phyloP scores from a whole-genome alignment of 2,888 invertebrate genomes.

The Eilema caniola region DNA sequence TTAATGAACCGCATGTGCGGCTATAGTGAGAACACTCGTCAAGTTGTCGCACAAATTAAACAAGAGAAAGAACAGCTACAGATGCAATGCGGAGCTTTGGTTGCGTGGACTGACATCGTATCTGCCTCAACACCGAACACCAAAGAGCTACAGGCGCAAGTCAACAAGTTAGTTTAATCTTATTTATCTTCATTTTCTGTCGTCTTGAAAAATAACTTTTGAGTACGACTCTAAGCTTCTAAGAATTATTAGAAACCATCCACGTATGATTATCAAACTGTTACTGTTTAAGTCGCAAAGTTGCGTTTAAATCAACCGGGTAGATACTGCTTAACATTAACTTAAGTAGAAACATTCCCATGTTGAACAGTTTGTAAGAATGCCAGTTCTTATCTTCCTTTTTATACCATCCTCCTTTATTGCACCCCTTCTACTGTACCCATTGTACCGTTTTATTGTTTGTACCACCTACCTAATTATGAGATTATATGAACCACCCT shows the following conservation, averaged over 20 bases:
- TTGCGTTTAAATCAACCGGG: background rate
- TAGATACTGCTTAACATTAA: background rate
- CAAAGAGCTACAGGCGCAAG: conserved; percentile 61
- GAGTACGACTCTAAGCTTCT: background rate
- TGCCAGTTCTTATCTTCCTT: background rate
- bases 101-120: conserved; percentile 53
- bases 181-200: background rate
- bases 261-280: too few relatives aligned
- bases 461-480: background rate
- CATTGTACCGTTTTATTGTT: too few relatives aligned
- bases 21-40: conserved; percentile 61
- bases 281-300: too few relatives aligned
- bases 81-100: conserved; percentile 52
- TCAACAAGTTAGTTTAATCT: conserved; percentile 60
- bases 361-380: background rate
- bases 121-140: conserved; percentile 35
- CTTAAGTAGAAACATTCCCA: too few relatives aligned
- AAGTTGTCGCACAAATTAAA: conserved; percentile 60
- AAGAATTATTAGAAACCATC: too few relatives aligned
- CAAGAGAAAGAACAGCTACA: conserved; percentile 44
- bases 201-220: background rate
- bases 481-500: background rate
- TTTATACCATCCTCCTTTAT: background rate
- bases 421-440: too few relatives aligned
- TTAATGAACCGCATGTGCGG: conserved; percentile 71